A percentile compares a stretch with the other conserved stretches of the same genome.
phyloP scores from a whole-genome alignment of 2,888 invertebrate genomes.

The Neria commutata region DNA sequence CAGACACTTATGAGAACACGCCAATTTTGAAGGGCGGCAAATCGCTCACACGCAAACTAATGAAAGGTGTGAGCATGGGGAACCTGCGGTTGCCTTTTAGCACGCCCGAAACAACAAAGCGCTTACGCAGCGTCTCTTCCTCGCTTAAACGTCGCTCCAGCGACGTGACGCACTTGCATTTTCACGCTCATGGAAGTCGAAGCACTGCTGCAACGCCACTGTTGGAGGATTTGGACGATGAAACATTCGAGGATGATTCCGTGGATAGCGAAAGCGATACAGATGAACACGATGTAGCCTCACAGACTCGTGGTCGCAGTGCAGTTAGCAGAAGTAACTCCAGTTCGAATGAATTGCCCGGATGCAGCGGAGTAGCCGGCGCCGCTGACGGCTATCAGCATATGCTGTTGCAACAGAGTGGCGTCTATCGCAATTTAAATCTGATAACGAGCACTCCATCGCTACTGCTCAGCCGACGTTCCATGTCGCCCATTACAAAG shows the following conservation, averaged over 20 bases:
- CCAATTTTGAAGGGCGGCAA: conserved; percentile 25
- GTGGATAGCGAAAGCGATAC: conserved; percentile 17
- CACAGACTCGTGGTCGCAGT: neutral
- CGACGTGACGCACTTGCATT: conserved; percentile 45
- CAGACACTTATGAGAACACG: neutral
- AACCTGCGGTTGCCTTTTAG: conserved; percentile 56
- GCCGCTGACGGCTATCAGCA: conserved; percentile 41
- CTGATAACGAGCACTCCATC: conserved; percentile 59
- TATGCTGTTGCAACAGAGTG: conserved; percentile 42
- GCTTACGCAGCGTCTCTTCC: conserved; percentile 48
- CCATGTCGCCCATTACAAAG: conserved; percentile 88
- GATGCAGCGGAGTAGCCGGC: conserved; percentile 13
- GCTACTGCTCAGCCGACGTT: conserved; percentile 68
- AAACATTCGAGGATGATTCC: conserved; percentile 33
- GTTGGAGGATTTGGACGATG: conserved; percentile 40
- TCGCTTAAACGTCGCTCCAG: conserved; percentile 43
- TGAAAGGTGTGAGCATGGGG: conserved; percentile 61
- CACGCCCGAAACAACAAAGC: conserved; percentile 50
- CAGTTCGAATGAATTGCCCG: conserved; percentile 42
- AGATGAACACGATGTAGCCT: conserved; percentile 13
- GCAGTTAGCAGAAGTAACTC: conserved; percentile 20
- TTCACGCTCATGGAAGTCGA: neutral
- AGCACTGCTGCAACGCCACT: conserved; percentile 18
- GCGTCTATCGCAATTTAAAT: conserved; percentile 51
- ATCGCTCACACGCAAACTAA: conserved; percentile 51